These are phyloP conservation scores for Gallinago stenura DNA, from an alignment of 2,797 vertebrate species.

Conservation along the genomic window DNA sequence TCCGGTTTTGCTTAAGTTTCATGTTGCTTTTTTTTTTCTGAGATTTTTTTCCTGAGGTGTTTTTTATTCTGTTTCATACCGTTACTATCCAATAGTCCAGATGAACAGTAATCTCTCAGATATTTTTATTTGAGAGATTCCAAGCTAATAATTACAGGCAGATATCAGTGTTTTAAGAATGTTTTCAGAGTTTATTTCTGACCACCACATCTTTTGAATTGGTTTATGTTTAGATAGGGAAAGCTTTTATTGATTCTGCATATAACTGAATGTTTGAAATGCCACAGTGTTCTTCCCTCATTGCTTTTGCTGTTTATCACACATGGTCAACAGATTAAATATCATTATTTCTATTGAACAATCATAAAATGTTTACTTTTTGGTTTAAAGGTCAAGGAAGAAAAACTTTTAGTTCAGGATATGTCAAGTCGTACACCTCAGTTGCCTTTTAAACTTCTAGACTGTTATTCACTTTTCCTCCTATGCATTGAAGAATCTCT, in stretches of 20 bases:
- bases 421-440: background rate
- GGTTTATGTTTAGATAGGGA: background rate
- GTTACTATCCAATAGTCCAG: background rate
- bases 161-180: background rate
- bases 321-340: background rate
- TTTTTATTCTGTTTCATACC: background rate
- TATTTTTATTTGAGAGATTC: background rate
- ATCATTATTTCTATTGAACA: background rate
- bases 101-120: background rate
- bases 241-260: background rate
- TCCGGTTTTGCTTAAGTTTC: background rate
- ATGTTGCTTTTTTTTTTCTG: background rate
- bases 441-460: background rate
- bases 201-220: background rate
- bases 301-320: background rate
- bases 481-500: background rate
- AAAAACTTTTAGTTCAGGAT: background rate
- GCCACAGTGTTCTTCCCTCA: background rate
- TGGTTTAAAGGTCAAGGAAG: background rate
- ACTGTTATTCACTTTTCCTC: background rate
- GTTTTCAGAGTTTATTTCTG: background rate
- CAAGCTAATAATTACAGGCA: background rate
- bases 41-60: fast-evolving
- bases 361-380: background rate
- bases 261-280: background rate